Percentiles rank a stretch among this genome's conserved stretches.
Conservation (phyloP, 2,888 invertebrate species). For the Dasypolia templi region DNA sequence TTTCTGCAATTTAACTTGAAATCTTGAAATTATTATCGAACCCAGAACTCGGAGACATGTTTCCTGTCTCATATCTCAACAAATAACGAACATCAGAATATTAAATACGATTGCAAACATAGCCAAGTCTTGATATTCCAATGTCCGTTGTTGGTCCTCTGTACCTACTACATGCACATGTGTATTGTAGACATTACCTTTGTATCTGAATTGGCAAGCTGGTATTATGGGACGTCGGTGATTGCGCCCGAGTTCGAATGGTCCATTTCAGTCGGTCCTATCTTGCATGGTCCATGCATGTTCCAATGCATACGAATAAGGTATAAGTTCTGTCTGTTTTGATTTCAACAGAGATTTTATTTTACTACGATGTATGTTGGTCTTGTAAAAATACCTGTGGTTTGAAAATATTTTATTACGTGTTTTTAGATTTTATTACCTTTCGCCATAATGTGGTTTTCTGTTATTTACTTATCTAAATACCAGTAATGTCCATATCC, state of each 20-base stretch:
- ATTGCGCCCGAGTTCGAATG: slow-evolving; percentile 70
- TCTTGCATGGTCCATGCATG: slow-evolving; percentile 49
- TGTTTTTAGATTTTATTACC: background rate
- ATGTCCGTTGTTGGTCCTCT: slow-evolving; percentile 8
- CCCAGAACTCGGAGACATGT: slow-evolving; percentile 4
- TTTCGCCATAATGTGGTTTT: background rate
- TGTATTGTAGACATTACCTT: slow-evolving; percentile 56
- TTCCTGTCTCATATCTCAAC: slow-evolving; percentile 10
- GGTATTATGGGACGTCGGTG: slow-evolving; percentile 64
- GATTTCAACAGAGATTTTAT: slow-evolving; percentile 30
- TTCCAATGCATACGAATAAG: slow-evolving; percentile 52
- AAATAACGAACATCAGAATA: slow-evolving; percentile 21
- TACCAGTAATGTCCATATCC: background rate
- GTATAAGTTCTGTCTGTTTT: slow-evolving; percentile 45
- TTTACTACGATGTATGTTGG: slow-evolving; percentile 12
- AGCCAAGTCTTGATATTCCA: slow-evolving; percentile 22
- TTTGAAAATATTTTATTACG: background rate
- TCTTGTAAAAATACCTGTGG: background rate
- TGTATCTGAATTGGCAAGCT: slow-evolving; percentile 60
- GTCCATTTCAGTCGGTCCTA: slow-evolving; percentile 57
- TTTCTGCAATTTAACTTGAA: slow-evolving; percentile 22
- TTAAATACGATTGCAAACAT: slow-evolving; percentile 18
- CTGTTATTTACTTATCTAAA: background rate
- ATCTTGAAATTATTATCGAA: slow-evolving; percentile 19
- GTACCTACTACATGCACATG: slow-evolving; percentile 30